These are phyloP conservation scores for Chitala chitala DNA, from an alignment of 2,113 vertebrate species.

Conservation along the genomic window DNA sequence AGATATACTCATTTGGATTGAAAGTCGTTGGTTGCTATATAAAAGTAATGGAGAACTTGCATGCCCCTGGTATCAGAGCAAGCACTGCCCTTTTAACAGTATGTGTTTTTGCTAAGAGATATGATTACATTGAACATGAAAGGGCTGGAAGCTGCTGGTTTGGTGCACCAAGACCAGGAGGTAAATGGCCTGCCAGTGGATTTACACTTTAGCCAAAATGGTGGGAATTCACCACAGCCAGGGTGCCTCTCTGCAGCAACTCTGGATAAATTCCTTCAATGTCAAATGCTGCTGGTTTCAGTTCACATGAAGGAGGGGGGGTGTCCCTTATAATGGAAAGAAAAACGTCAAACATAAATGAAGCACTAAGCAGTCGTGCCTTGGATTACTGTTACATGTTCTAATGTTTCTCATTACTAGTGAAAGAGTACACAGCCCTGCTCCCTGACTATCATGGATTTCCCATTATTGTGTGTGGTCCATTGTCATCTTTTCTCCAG, in stretches of 20 bases:
- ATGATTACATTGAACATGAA: not conserved
- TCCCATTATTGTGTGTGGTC: not conserved
- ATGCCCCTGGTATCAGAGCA: not conserved
- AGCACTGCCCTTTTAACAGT: not conserved
- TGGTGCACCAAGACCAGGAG: not conserved
- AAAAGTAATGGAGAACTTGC: not conserved
- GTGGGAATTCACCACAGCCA: not conserved
- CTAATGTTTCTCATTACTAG: conserved; percentile 38
- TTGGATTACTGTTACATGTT: conserved; percentile 61
- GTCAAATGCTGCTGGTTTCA: not conserved
- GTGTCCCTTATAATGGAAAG: not conserved
- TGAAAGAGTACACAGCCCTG: not conserved
- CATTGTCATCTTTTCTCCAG: not conserved
- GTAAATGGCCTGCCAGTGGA: too few relatives aligned
- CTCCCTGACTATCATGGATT: conserved; percentile 34
- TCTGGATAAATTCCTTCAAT: not conserved
- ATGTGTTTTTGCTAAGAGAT: not conserved
- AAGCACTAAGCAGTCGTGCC: conserved; percentile 61
- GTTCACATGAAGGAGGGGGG: not conserved
- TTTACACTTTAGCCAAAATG: too few relatives aligned
- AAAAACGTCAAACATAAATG: not conserved
- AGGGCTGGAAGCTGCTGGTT: not conserved
- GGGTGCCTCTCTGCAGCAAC: not conserved
- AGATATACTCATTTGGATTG: not conserved
- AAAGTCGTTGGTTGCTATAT: not conserved